Evolutionary conservation across 2,113 vertebrate species (phyloP).

Genomic region (Pollachius pollachius): DNA sequence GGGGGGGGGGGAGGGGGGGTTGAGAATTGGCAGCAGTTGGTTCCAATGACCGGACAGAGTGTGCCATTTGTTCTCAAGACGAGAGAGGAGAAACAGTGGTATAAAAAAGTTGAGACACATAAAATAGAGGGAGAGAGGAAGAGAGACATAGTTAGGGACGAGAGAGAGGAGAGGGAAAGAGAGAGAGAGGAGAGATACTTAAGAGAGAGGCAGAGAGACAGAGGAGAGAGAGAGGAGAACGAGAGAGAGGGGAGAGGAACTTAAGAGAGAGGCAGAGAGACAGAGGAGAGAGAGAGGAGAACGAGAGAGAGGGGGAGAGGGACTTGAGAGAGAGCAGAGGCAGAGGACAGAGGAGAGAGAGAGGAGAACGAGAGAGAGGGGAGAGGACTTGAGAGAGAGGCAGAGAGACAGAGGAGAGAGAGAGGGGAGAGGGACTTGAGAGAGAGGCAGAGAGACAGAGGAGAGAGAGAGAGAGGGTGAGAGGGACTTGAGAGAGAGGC

Average conservation of each 20-base stretch:
- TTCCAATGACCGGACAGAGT: too few species aligned
- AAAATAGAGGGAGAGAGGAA: background rate
- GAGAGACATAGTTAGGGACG: background rate
- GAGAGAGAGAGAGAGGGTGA: too few species aligned
- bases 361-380: too few species aligned
- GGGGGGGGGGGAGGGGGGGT: background rate
- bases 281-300: background rate
- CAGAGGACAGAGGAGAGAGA: background rate
- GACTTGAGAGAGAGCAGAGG: too few species aligned
- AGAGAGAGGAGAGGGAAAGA: background rate
- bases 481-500: too few species aligned
- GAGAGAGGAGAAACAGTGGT: background rate
- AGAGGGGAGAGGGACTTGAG: background rate
- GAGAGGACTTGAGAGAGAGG: too few species aligned
- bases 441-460: background rate
- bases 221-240: background rate
- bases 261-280: background rate
- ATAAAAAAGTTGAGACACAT: too few species aligned
- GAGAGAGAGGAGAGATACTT: background rate
- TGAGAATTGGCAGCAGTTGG: background rate
- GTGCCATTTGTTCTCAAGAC: too few species aligned
- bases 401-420: background rate
- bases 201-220: background rate
- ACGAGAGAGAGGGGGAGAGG: background rate
- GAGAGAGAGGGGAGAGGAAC: too few species aligned